Evolutionary conservation across 2,113 vertebrate genomes (phyloP).

Genomic region (Acrocephalus kingi): DNA sequence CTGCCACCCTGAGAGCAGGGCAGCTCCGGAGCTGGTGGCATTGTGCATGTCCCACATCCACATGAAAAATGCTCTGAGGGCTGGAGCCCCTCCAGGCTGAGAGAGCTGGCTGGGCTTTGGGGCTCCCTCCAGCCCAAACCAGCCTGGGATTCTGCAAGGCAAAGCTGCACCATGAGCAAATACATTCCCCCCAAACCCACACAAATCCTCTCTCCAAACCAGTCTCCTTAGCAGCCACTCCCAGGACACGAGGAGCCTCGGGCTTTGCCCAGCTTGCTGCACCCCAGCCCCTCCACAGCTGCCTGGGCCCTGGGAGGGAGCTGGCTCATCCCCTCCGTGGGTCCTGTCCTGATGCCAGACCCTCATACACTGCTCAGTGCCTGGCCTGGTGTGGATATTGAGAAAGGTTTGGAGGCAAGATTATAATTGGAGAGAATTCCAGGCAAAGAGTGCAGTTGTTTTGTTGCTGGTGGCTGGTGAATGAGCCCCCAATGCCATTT

Average conservation of each 20-base stretch:
- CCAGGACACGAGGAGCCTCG: fast-evolving
- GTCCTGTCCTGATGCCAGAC: background rate
- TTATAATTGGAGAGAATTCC: background rate
- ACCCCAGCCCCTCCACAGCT: background rate
- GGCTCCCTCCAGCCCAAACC: background rate
- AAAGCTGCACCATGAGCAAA: background rate
- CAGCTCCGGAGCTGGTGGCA: background rate
- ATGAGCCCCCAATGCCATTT: background rate
- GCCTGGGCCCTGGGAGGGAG: background rate
- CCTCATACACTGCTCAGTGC: background rate
- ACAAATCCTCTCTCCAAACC: background rate
- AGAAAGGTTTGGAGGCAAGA: background rate
- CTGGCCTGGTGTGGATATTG: fast-evolving
- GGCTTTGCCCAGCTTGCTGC: background rate
- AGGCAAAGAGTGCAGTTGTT: background rate
- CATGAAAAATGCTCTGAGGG: background rate
- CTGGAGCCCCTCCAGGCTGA: background rate
- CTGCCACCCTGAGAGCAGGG: background rate
- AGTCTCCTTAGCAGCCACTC: background rate
- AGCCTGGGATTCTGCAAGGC: background rate
- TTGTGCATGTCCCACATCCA: fast-evolving
- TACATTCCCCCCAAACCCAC: fast-evolving
- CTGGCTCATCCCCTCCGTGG: background rate
- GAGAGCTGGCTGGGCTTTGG: background rate
- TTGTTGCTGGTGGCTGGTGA: background rate